Evolutionary conservation across 1,140 invertebrate genomes (phyloP).

Genomic region (Condylostylus longicornis): DNA sequence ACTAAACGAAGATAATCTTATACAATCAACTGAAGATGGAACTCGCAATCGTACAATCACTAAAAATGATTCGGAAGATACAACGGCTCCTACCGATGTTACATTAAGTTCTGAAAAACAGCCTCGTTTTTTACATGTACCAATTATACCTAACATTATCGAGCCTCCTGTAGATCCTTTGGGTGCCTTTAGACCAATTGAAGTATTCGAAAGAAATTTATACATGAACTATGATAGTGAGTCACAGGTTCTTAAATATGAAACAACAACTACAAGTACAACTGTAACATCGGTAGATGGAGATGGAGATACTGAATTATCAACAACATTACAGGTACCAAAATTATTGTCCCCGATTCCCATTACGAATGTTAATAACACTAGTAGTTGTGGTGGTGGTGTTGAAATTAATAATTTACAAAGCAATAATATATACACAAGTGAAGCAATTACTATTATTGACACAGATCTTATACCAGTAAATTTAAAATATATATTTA

Average conservation of each 20-base stretch:
- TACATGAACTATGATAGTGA: conserved; percentile 26
- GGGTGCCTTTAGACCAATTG: conserved; percentile 24
- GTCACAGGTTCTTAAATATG: conserved; percentile 4
- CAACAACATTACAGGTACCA: conserved; percentile 3
- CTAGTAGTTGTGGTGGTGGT: no score
- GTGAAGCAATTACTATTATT: conserved; percentile 41
- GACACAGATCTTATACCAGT: conserved; percentile 36
- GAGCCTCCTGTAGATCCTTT: conserved; percentile 24
- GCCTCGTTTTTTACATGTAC: conserved; percentile 21
- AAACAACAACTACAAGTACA: conserved; percentile 1
- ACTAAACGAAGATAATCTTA: no score
- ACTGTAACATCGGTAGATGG: background rate
- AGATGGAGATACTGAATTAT: conserved; percentile 5
- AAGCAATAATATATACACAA: conserved; percentile 30
- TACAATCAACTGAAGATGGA: no score
- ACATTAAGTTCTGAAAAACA: conserved; percentile 15
- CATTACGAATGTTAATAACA: conserved; percentile 1
- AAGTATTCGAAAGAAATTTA: conserved; percentile 29
- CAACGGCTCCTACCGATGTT: conserved; percentile 10
- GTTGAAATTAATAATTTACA: no score
- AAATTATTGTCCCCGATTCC: background rate
- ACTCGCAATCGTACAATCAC: background rate
- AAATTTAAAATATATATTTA: conserved; percentile 9
- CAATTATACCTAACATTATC: conserved; percentile 19
- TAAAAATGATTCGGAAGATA: conserved; percentile 12